These are phyloP conservation scores for Pogoniulus pusillus DNA, from an alignment of 2,797 vertebrate species.

Conservation along the genomic window DNA sequence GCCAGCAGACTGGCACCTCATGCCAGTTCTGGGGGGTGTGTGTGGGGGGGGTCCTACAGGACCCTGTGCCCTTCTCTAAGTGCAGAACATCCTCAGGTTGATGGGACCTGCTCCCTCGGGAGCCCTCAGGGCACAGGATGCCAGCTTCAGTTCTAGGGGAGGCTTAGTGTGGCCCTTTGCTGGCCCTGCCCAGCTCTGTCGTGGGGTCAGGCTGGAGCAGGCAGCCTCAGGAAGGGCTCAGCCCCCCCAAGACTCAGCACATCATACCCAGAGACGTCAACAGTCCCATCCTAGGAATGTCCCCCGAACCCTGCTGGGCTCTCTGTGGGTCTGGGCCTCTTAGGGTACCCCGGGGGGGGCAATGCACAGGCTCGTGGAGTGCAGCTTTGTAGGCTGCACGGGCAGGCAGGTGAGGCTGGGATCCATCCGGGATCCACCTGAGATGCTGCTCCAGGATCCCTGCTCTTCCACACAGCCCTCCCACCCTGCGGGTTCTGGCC, in stretches of 20 bases:
- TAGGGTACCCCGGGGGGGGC: fast-evolving
- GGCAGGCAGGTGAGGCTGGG: background rate
- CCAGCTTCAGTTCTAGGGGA: background rate
- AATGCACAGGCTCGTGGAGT: background rate
- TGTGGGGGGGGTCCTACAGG: background rate
- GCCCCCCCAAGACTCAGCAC: background rate
- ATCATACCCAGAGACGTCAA: background rate
- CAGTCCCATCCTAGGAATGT: background rate
- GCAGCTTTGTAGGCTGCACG: background rate
- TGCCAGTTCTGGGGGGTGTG: fast-evolving
- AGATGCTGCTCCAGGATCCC: fast-evolving
- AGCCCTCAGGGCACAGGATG: background rate
- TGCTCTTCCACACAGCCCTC: fast-evolving
- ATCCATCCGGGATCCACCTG: background rate
- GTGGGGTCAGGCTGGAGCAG: background rate
- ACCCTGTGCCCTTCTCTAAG: fast-evolving
- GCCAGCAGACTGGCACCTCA: fast-evolving
- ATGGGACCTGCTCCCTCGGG: background rate
- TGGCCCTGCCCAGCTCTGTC: background rate
- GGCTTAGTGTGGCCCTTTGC: fast-evolving
- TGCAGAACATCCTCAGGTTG: background rate
- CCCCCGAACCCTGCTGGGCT: background rate
- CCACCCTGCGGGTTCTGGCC: background rate
- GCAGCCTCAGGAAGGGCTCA: background rate
- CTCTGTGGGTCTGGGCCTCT: fast-evolving